Evolutionary conservation across 2,797 vertebrate species (phyloP).

Genomic region (Ctenochaetus hawaiiensis): DNA sequence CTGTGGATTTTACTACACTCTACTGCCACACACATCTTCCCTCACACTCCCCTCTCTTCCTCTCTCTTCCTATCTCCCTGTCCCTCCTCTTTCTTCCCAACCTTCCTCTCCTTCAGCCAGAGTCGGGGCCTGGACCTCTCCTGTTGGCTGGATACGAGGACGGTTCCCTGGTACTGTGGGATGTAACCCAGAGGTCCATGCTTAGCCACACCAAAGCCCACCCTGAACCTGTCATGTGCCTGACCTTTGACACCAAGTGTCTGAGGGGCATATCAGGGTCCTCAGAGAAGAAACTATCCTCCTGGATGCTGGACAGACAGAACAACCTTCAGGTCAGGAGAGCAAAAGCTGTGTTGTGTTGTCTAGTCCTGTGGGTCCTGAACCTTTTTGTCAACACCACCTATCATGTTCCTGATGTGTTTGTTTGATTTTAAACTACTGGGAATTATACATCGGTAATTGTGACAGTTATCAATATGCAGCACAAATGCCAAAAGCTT

Average conservation of each 20-base stretch:
- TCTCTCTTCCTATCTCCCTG: slow-evolving; percentile 22
- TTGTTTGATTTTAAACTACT: not conserved
- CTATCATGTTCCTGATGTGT: not conserved
- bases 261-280: slow-evolving; percentile 93
- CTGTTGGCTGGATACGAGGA: slow-evolving; percentile 95
- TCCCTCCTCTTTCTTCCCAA: slow-evolving; percentile 41
- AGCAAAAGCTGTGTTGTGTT: slow-evolving; percentile 10
- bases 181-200: slow-evolving; percentile 85
- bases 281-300: slow-evolving; percentile 90
- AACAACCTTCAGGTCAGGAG: slow-evolving; percentile 93
- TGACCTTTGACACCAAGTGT: slow-evolving; percentile 91
- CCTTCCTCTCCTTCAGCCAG: slow-evolving; percentile 78
- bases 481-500: not conserved
- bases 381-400: not conserved
- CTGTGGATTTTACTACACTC: slow-evolving; percentile 42
- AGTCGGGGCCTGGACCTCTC: slow-evolving; percentile 82
- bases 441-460: not conserved
- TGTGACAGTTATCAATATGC: not conserved
- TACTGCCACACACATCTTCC: slow-evolving; percentile 34
- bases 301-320: slow-evolving; percentile 92
- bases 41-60: slow-evolving; percentile 28
- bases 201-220: slow-evolving; percentile 88
- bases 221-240: slow-evolving; percentile 93
- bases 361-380: not conserved
- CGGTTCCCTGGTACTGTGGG: slow-evolving; percentile 94